phyloP scores from a whole-genome alignment of 2,113 vertebrate species.

The Zingel zingel region DNA sequence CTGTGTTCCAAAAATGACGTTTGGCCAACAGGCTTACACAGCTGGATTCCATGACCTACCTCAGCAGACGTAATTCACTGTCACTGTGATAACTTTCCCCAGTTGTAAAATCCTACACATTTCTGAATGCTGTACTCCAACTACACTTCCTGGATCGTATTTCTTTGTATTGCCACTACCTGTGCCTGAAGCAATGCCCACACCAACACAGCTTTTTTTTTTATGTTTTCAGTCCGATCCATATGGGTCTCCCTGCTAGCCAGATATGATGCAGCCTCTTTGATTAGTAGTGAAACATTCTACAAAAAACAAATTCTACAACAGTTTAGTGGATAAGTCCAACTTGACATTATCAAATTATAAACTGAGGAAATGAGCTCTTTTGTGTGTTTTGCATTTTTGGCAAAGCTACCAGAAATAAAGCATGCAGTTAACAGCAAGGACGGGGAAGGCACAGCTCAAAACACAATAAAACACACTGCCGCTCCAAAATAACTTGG shows the following conservation, averaged over 20 bases:
- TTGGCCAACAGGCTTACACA: neutral
- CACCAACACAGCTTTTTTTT: neutral
- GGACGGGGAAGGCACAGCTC: neutral
- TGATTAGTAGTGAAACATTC: neutral
- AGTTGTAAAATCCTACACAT: neutral
- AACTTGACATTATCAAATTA: neutral
- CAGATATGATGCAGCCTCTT: neutral
- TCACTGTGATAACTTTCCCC: neutral
- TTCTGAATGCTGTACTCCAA: neutral
- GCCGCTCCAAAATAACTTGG: neutral
- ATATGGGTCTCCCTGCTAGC: neutral
- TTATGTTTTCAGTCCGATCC: neutral
- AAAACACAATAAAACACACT: neutral
- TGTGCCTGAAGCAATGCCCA: neutral
- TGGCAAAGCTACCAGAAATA: neutral
- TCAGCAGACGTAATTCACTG: neutral
- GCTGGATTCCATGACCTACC: neutral
- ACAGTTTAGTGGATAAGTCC: neutral
- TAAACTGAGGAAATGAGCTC: no score
- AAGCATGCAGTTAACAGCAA: neutral
- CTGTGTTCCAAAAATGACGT: neutral
- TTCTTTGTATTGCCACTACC: neutral
- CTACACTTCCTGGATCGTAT: neutral
- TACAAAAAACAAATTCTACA: no score
- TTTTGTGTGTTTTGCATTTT: neutral